Conservation (phyloP, 2,113 vertebrate species). For the Ptilorrhoa leucosticta region DNA sequence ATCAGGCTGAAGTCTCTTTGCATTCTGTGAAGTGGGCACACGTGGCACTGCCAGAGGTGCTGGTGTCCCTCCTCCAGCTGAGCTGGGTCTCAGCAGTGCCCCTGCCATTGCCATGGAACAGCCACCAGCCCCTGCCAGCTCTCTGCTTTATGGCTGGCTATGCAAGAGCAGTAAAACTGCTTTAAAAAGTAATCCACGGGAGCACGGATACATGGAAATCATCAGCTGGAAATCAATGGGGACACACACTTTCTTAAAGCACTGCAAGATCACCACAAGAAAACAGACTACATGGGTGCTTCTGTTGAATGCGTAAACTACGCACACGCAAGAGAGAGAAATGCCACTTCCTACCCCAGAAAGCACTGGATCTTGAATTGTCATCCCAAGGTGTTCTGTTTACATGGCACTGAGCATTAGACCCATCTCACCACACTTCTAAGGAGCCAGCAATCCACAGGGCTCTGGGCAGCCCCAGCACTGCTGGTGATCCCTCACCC, state of each 20-base stretch:
- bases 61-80: background rate
- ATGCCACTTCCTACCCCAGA: accelerated
- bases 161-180: background rate
- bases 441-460: background rate
- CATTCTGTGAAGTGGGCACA: background rate
- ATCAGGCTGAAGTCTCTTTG: background rate
- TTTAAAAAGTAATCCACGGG: background rate
- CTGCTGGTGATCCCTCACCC: accelerated
- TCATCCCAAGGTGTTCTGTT: background rate
- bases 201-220: background rate
- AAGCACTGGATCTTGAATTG: background rate
- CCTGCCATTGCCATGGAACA: background rate
- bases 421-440: accelerated
- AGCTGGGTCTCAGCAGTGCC: background rate
- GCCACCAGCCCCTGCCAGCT: background rate
- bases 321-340: accelerated
- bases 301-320: background rate
- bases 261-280: background rate
- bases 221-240: background rate
- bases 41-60: background rate
- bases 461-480: background rate
- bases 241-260: background rate
- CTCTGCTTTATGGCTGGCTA: background rate
- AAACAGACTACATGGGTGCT: accelerated
- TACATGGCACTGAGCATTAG: accelerated